Percentiles rank a stretch among this genome's conserved stretches.
phyloP scores from a whole-genome alignment of 2,113 vertebrate species.

The Platysteira castanea region DNA sequence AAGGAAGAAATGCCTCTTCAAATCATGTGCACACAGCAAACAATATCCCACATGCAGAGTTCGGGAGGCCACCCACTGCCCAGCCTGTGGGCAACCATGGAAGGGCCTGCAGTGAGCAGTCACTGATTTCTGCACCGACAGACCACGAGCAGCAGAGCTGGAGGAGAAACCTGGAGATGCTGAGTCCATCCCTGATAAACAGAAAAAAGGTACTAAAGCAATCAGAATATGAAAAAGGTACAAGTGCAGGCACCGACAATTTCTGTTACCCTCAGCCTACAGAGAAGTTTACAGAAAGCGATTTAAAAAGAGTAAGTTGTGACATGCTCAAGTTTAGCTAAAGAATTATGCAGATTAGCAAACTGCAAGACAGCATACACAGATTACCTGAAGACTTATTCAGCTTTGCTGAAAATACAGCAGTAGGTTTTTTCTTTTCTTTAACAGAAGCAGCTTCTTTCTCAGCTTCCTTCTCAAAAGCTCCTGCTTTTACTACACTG shows the following conservation, averaged over 20 bases:
- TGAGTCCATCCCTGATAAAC: background rate
- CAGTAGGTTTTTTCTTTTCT: slow-evolving; percentile 67
- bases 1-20: background rate
- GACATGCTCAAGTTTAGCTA: slow-evolving; percentile 46
- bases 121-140: background rate
- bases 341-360: slow-evolving; percentile 47
- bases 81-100: background rate
- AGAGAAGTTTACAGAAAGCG: background rate
- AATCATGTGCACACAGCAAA: background rate
- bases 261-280: background rate
- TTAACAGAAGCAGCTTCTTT: slow-evolving; percentile 64
- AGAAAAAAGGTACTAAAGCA: background rate
- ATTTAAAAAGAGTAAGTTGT: background rate
- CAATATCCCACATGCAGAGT: background rate
- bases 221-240: background rate
- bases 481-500: slow-evolving; percentile 67
- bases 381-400: slow-evolving; percentile 80
- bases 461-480: slow-evolving; percentile 59
- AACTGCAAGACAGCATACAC: slow-evolving; percentile 55
- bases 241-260: background rate
- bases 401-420: slow-evolving; percentile 77
- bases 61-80: background rate
- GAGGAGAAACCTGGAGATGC: background rate
- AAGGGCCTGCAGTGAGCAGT: background rate
- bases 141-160: background rate